These are phyloP conservation scores for Keiferia lycopersicella DNA, from an alignment of 2,888 invertebrate species.

Conservation along the genomic window DNA sequence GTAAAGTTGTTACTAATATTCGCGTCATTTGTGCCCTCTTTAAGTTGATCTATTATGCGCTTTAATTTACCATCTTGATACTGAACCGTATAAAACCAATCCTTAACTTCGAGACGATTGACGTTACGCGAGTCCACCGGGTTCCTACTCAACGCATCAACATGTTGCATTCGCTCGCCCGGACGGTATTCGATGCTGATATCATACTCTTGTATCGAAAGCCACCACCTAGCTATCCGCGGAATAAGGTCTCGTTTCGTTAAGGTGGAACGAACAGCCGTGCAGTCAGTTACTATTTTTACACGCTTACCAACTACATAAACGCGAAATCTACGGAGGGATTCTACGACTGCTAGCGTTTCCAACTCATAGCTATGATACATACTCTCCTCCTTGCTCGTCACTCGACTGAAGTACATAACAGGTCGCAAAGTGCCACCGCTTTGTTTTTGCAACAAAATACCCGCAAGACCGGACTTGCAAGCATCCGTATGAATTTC, in stretches of 20 bases:
- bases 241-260: neutral
- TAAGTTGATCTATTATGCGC: too few relatives aligned
- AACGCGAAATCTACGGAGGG: conserved; percentile 14
- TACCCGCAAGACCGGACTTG: conserved; percentile 37
- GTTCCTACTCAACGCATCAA: too few relatives aligned
- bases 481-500: conserved; percentile 45
- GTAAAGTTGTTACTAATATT: too few relatives aligned
- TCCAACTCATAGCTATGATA: conserved; percentile 49
- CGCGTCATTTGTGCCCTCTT: too few relatives aligned
- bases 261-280: neutral
- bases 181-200: too few relatives aligned
- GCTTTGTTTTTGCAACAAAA: conserved; percentile 39
- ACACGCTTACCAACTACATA: neutral
- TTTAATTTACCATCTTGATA: too few relatives aligned
- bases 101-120: too few relatives aligned
- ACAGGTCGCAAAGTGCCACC: conserved; percentile 36
- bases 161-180: too few relatives aligned
- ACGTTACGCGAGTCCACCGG: too few relatives aligned
- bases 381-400: conserved; percentile 36
- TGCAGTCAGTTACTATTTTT: conserved; percentile 9
- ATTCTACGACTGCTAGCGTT: conserved; percentile 37
- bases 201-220: too few relatives aligned
- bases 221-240: too few relatives aligned
- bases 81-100: too few relatives aligned
- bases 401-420: conserved; percentile 41